Evolutionary conservation across 2,113 vertebrate genomes (phyloP).

Genomic region (Gallinago media): DNA sequence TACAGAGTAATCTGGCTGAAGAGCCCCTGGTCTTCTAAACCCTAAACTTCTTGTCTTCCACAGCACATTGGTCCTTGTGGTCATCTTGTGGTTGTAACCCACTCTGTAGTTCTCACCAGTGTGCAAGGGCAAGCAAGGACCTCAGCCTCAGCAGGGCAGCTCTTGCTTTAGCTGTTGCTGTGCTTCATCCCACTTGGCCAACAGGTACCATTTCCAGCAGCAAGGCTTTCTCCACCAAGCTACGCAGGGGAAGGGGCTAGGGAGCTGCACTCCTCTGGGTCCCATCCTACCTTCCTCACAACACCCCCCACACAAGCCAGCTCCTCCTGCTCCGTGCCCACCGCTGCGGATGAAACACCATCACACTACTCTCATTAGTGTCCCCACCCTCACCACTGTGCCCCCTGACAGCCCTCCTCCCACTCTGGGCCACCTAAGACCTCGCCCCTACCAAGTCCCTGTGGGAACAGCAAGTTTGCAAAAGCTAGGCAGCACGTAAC

Average conservation of each 20-base stretch:
- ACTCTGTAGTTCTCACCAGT: not conserved
- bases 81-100: not conserved
- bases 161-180: not conserved
- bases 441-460: not conserved
- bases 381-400: no score
- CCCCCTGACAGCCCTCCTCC: rapidly evolving
- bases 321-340: rapidly evolving
- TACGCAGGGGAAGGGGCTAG: rapidly evolving
- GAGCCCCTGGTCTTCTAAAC: not conserved
- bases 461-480: rapidly evolving
- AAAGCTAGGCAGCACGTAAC: rapidly evolving
- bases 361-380: rapidly evolving
- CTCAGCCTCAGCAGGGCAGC: not conserved
- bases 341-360: rapidly evolving
- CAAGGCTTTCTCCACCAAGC: rapidly evolving
- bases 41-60: not conserved
- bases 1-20: not conserved
- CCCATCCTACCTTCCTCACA: rapidly evolving
- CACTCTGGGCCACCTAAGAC: not conserved
- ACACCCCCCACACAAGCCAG: rapidly evolving
- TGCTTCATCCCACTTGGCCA: not conserved
- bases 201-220: not conserved
- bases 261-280: rapidly evolving
- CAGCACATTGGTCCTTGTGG: not conserved
- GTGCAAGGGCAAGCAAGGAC: not conserved